Base-by-base conservation (phyloP, 1,140 invertebrate genomes). In the Oncopodura yosiiana region DNA sequence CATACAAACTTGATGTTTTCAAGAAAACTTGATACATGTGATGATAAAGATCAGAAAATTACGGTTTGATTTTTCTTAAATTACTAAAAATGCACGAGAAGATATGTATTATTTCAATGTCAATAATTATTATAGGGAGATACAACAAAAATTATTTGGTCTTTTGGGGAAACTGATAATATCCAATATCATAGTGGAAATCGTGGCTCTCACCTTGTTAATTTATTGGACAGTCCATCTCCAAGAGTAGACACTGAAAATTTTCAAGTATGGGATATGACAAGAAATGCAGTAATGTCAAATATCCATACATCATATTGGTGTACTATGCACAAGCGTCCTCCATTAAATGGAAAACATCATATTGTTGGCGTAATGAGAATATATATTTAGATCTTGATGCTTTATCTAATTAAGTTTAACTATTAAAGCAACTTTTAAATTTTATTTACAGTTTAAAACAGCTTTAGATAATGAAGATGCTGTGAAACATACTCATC, bases 81-180 rank as follows among this genome's bases (percentile, higher is more conserved):
- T n/a, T n/a, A n/a, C n/a, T n/a, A n/a, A n/a, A n/a, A n/a, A n/a
- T n/a, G n/a, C n/a, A n/a, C n/a, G n/a, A n/a, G n/a, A n/a, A n/a
- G n/a, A 41, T 19, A 16, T 41, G 5, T 41, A 16, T 41, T 41
- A 41, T 41, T 8, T 16, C 8, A 41, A 41, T 41, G 38, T 41
- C 5, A 16, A 8, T 41, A 16, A 11, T 19, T 9, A 34, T 34
- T 30, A 8, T 36, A 53, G 41, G 37, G 44, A 9, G 38, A 30
- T 29, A 52, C 50, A 26, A 59, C 24, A 6, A 36, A 37, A 27
- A 30, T 59, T 18, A 59, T 59, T 24, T 59, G 57, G 57, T 37
- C 51, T 0, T 37, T 49, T 29, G 57, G 57, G 3, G 3, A 14
- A 24, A 43, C 51, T 29, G 57, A 59, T 38, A 5, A 0, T 11